A percentile compares a stretch with the other conserved stretches of the same genome.
These are phyloP conservation scores for Aplysia californica DNA, from an alignment of 1,140 invertebrate genomes.

Conservation along the genomic window DNA sequence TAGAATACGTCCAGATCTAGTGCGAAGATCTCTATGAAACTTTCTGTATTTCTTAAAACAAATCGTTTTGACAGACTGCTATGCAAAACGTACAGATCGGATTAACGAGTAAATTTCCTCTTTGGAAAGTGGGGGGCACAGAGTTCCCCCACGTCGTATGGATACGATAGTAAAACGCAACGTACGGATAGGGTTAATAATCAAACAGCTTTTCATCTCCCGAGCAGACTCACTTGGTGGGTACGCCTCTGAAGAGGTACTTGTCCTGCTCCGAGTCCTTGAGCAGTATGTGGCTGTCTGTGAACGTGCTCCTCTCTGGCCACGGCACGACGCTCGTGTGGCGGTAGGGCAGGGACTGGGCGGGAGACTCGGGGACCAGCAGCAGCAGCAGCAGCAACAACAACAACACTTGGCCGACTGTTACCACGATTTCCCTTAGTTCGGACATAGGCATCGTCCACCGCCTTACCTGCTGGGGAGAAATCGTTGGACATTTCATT, in stretches of 20 bases:
- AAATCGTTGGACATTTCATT: too few species aligned
- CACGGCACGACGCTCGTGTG: not conserved
- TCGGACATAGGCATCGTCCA: constrained; percentile 26
- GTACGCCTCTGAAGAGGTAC: not conserved
- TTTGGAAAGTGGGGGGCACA: too few species aligned
- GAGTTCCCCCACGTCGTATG: too few species aligned
- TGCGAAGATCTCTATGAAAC: too few species aligned
- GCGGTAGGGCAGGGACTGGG: not conserved
- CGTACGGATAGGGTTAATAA: too few species aligned
- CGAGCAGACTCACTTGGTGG: constrained; percentile 7
- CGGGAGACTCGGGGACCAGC: constrained; percentile 2
- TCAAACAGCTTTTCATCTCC: too few species aligned
- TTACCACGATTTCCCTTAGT: constrained; percentile 3
- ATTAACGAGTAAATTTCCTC: too few species aligned
- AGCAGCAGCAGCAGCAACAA: constrained; percentile 7
- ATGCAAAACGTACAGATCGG: too few species aligned
- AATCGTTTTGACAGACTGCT: too few species aligned
- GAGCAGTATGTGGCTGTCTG: not conserved
- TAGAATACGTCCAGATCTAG: too few species aligned
- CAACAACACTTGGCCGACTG: constrained; percentile 17
- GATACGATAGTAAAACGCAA: too few species aligned
- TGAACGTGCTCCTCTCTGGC: not conserved
- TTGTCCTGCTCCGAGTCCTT: not conserved
- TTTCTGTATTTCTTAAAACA: too few species aligned
- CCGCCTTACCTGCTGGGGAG: not conserved